A percentile compares a stretch with the other conserved stretches of the same genome.
phyloP scores from a whole-genome alignment of 2,888 invertebrate species.

The Autographa gamma region DNA sequence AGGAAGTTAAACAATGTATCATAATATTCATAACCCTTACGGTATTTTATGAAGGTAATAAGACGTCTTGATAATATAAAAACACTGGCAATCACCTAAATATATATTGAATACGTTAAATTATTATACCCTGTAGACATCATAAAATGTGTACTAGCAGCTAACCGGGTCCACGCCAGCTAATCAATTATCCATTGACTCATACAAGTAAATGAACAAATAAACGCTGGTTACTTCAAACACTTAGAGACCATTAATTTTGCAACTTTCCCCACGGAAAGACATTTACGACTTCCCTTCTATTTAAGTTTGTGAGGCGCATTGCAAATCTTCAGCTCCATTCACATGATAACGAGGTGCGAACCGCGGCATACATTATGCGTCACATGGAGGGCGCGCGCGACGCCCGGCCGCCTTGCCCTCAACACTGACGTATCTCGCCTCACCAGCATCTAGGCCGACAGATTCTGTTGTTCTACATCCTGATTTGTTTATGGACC shows the following conservation, averaged over 20 bases:
- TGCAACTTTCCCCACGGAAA: conserved; percentile 64
- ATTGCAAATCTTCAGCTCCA: conserved; percentile 63
- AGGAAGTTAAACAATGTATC: not conserved
- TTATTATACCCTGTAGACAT: conserved; percentile 18
- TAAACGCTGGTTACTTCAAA: conserved; percentile 48
- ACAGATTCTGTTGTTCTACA: conserved; percentile 48
- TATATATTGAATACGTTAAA: not conserved
- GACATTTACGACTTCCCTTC: conserved; percentile 65
- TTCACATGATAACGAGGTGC: conserved; percentile 68
- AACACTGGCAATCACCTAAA: not conserved
- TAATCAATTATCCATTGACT: conserved; percentile 23
- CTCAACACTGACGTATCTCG: conserved; percentile 42
- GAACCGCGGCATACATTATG: conserved; percentile 53
- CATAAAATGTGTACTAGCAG: conserved; percentile 16
- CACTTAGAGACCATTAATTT: conserved; percentile 62
- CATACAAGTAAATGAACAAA: conserved; percentile 44
- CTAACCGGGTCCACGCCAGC: conserved; percentile 3
- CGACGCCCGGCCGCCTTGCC: conserved; percentile 56
- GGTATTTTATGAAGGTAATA: not conserved
- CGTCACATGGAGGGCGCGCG: conserved; percentile 30
- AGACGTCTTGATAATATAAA: not conserved
- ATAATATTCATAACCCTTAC: not conserved
- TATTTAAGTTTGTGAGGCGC: conserved; percentile 58
- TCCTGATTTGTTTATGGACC: conserved; percentile 47
- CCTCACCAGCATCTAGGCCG: conserved; percentile 13